Evolutionary conservation across 2,888 invertebrate genomes (phyloP).

Genomic region (Limnephilus rhombicus): DNA sequence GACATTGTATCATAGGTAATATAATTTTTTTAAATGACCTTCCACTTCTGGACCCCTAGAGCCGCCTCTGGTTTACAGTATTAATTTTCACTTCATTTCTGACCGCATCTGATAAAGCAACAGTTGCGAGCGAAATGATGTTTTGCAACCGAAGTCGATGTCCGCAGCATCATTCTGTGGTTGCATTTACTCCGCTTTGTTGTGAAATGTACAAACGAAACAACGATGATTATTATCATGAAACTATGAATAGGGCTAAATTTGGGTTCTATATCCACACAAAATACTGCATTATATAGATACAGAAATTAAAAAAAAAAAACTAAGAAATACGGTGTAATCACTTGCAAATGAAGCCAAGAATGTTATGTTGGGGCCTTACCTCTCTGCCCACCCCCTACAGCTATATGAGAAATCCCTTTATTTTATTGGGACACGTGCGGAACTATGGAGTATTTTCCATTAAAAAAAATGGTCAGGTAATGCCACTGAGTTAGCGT

Average conservation of each 20-base stretch:
- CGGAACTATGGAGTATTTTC: too few relatives aligned
- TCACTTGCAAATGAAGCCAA: too few relatives aligned
- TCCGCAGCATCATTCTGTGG: not conserved
- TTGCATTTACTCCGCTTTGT: not conserved
- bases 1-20: too few relatives aligned
- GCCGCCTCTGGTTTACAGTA: too few relatives aligned
- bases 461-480: not conserved
- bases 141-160: not conserved
- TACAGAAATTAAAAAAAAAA: not conserved
- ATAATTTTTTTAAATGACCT: too few relatives aligned
- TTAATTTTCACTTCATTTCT: not conserved
- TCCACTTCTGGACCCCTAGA: too few relatives aligned
- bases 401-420: too few relatives aligned
- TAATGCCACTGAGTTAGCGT: not conserved
- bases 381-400: too few relatives aligned
- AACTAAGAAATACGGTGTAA: too few relatives aligned
- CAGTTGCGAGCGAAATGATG: not conserved
- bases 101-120: not conserved
- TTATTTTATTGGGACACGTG: too few relatives aligned
- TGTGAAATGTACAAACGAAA: not conserved
- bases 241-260: not conserved
- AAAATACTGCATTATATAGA: not conserved
- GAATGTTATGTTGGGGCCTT: too few relatives aligned
- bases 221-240: not conserved
- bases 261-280: not conserved